phyloP scores from a whole-genome alignment of 2,113 vertebrate genomes.

The Eira barbara region DNA sequence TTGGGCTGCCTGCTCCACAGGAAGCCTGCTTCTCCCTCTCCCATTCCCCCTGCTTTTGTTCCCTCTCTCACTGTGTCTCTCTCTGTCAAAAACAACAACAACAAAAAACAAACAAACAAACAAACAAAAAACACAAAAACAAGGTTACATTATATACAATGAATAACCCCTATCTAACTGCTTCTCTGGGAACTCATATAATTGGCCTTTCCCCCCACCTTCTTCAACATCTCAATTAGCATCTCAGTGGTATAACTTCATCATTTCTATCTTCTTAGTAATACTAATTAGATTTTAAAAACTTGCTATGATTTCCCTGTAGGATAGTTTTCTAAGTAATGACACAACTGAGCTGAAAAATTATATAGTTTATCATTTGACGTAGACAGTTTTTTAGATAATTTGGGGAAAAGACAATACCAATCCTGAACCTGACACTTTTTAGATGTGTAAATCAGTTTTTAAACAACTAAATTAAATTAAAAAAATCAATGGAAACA shows the following conservation, averaged over 20 bases:
- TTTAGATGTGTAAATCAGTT: not conserved
- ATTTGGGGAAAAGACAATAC: not conserved
- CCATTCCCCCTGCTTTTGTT: too few species aligned
- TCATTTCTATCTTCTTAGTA: not conserved
- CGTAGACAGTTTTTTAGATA: not conserved
- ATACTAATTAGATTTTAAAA: not conserved
- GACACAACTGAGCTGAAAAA: not conserved
- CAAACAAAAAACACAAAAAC: too few species aligned
- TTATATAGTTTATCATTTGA: not conserved
- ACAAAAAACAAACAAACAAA: too few species aligned
- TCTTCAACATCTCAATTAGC: not conserved
- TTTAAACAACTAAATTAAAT: not conserved
- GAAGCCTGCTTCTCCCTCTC: too few species aligned
- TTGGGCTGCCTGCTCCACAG: too few species aligned
- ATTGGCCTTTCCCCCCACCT: not conserved
- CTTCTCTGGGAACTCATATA: not conserved
- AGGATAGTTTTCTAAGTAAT: not conserved
- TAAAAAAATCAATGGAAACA: not conserved
- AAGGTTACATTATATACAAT: not conserved
- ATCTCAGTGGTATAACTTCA: not conserved
- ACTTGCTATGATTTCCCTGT: not conserved
- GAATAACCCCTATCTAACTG: not conserved
- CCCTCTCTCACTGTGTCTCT: too few species aligned
- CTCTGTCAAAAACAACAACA: too few species aligned
- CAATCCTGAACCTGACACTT: not conserved